Base-by-base conservation (phyloP, 23 tunicate genomes). In the Botrylloides violaceus region DNA sequence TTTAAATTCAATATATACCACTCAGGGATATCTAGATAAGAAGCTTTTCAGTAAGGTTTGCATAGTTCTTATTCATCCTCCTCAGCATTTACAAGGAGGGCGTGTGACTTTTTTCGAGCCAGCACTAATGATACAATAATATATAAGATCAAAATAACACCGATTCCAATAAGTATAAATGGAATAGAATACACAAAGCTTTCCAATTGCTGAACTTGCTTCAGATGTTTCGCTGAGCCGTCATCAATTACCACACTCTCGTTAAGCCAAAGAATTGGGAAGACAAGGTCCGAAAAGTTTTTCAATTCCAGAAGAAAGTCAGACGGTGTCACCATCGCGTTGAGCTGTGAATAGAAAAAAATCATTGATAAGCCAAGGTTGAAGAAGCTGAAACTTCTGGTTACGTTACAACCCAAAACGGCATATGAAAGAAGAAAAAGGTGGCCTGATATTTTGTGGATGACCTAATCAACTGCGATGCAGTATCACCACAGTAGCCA, bases 251-350 rank as follows among this genome's bases (percentile, higher is more conserved):
- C 26, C 29, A 39, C 74, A 28, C 74, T 68, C 27, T 68, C 74
- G 74, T 68, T 68, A 31, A 68, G 28, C 74, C 74, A 68, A 19
- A 68, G 27, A 0, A 68, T 24, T 6, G 74, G 74, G 25, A 68
- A 39, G 24, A 29, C 36, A 1, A 56, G 35, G 12, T 19, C 36
- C 36, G 1, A 34, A 7, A 68, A 38, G 58, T 39, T 39, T 36
- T 68, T 37, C 59, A 68, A 36, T 24, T 39, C 58, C 25, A 24
- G 2, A 9, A 30, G 36, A n/a, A 31, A 23, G 35, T 38, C 7
- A 5, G 74, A 36, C 6, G 58, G 24, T 21, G 35, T 43, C 23
- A 68, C 20, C 21, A 34, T 26, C 20, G 36, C 36, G 74, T 68
- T 68, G 57, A 68, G 74, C 74, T 68, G 60, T 36, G 36, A 36